Percentiles rank a stretch among this genome's conserved stretches.
phyloP scores from a whole-genome alignment of 2,888 invertebrate genomes.

The Lycophotia porphyrea region DNA sequence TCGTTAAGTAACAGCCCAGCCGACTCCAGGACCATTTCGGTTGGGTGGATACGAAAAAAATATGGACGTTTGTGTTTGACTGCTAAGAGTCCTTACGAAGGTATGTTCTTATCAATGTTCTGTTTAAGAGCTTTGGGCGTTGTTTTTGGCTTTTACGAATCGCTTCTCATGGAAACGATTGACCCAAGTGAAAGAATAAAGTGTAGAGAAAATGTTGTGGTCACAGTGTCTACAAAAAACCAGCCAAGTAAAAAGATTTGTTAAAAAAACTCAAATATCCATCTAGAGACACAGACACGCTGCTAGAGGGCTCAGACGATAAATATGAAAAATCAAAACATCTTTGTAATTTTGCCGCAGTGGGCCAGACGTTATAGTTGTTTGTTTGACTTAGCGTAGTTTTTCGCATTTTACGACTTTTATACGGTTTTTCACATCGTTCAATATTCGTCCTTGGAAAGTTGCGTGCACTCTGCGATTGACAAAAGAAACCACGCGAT shows the following conservation, averaged over 20 bases:
- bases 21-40: conserved; percentile 40
- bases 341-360: conserved; percentile 38
- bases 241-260: background rate
- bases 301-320: background rate
- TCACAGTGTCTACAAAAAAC: background rate
- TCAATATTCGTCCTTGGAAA: conserved; percentile 58
- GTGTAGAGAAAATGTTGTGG: background rate
- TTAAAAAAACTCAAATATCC: background rate
- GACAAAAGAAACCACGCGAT: conserved; percentile 56
- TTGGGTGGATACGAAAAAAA: conserved; percentile 41
- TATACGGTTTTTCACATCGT: conserved; percentile 52
- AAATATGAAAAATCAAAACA: conserved; percentile 35
- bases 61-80: conserved; percentile 54
- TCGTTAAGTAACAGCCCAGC: conserved; percentile 62
- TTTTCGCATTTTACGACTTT: conserved; percentile 53
- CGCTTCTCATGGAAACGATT: background rate
- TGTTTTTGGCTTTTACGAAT: conserved; percentile 21
- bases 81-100: conserved; percentile 19
- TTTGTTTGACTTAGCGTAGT: conserved; percentile 38
- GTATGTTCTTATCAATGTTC: conserved; percentile 20
- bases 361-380: conserved; percentile 42
- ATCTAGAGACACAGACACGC: background rate
- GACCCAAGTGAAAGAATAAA: conserved; percentile 1
- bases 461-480: conserved; percentile 59
- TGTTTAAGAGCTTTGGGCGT: conserved; percentile 15